Conservation (phyloP, 2,113 vertebrate genomes). For the Romanogobio albipinnatus region DNA sequence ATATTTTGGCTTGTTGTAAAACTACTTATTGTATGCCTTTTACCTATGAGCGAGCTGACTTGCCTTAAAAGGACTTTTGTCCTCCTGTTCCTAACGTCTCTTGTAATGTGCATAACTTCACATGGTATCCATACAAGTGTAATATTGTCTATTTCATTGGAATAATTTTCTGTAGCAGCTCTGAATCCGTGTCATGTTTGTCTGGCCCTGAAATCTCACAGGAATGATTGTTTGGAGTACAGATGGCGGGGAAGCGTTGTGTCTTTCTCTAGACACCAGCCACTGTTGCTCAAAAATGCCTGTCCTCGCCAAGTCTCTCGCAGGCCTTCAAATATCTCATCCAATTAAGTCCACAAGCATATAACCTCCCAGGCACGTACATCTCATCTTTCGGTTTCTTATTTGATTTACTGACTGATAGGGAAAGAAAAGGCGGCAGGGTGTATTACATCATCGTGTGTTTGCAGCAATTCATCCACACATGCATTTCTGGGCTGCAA, state of each 20-base stretch:
- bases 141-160: conserved; percentile 14
- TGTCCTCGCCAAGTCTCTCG: conserved; percentile 5
- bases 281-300: conserved; percentile 34
- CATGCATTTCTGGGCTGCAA: neutral
- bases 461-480: neutral
- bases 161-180: conserved; percentile 25
- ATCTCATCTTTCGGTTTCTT: conserved; percentile 9
- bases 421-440: neutral
- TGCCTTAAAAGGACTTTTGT: neutral
- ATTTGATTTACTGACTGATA: conserved; percentile 41
- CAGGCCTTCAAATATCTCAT: conserved; percentile 41
- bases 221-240: conserved; percentile 38
- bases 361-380: neutral
- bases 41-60: neutral
- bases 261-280: conserved; percentile 12
- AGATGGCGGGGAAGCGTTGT: conserved; percentile 11
- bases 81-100: neutral
- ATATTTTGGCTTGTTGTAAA: neutral
- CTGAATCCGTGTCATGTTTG: conserved; percentile 42
- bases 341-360: conserved; percentile 2
- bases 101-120: neutral
- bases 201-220: conserved; percentile 20
- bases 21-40: neutral
- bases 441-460: neutral
- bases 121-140: neutral